Conservation (phyloP, 2,797 vertebrate species). For the Anas bernieri region DNA sequence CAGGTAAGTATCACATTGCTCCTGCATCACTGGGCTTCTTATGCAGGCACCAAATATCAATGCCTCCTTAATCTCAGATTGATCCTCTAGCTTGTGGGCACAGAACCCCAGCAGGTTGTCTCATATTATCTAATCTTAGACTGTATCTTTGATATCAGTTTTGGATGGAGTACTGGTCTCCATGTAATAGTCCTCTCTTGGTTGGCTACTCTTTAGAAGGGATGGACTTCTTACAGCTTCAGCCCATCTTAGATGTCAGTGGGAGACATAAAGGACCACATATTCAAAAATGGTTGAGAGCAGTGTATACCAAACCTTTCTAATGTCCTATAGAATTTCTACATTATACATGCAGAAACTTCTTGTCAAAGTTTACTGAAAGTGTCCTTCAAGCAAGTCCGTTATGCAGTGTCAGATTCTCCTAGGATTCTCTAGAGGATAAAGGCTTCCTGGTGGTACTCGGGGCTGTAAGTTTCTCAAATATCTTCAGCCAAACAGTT, state of each 20-base stretch:
- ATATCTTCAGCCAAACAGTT: background rate
- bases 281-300: background rate
- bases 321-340: background rate
- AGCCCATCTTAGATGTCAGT: background rate
- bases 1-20: background rate
- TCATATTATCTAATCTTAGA: background rate
- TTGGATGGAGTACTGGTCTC: background rate
- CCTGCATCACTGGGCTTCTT: too few species aligned
- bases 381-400: background rate
- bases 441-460: background rate
- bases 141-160: background rate
- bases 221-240: background rate
- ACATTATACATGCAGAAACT: background rate
- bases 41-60: background rate
- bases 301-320: background rate
- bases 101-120: background rate
- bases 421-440: background rate
- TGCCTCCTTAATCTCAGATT: background rate
- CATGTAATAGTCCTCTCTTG: background rate
- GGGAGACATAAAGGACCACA: background rate
- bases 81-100: background rate
- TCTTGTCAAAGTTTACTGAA: background rate
- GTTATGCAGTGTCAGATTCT: background rate
- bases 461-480: background rate
- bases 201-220: background rate